These are phyloP conservation scores for Hofmannophila pseudospretella DNA, from an alignment of 2,888 invertebrate species.

Conservation along the genomic window DNA sequence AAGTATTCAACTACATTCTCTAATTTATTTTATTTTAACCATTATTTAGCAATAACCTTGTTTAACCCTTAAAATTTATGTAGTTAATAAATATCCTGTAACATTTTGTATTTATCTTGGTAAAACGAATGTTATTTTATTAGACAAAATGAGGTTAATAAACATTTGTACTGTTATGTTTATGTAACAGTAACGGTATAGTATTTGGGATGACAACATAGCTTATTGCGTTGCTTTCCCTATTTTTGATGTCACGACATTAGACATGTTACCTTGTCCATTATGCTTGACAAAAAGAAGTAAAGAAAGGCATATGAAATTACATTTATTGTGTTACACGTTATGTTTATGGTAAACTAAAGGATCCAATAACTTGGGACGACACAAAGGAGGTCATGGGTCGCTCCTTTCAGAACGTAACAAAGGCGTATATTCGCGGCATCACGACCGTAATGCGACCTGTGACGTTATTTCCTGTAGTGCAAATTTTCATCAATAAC, in stretches of 20 bases:
- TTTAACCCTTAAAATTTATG: too few relatives aligned
- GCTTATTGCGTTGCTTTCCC: too few relatives aligned
- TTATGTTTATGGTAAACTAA: constrained; percentile 13
- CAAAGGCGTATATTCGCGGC: constrained; percentile 3
- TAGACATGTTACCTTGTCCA: neutral
- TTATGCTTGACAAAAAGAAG: neutral
- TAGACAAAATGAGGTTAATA: too few relatives aligned
- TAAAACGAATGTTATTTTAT: too few relatives aligned
- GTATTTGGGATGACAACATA: neutral
- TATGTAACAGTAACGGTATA: too few relatives aligned
- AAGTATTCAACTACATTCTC: too few relatives aligned
- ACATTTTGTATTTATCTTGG: too few relatives aligned
- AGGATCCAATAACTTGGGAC: constrained; percentile 13
- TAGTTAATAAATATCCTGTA: too few relatives aligned
- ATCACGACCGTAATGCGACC: constrained; percentile 3
- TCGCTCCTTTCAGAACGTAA: constrained; percentile 3
- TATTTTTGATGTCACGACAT: too few relatives aligned
- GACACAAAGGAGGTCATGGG: constrained; percentile 9
- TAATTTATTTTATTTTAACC: too few relatives aligned
- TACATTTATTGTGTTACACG: constrained; percentile 7
- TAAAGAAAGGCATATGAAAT: constrained; percentile 5
- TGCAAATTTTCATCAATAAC: constrained; percentile 34
- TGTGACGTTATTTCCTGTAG: constrained; percentile 14
- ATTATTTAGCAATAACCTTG: too few relatives aligned
- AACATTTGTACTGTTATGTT: too few relatives aligned